Conservation (phyloP, 2,888 invertebrate genomes). For the Sarcophaga subvicina region DNA sequence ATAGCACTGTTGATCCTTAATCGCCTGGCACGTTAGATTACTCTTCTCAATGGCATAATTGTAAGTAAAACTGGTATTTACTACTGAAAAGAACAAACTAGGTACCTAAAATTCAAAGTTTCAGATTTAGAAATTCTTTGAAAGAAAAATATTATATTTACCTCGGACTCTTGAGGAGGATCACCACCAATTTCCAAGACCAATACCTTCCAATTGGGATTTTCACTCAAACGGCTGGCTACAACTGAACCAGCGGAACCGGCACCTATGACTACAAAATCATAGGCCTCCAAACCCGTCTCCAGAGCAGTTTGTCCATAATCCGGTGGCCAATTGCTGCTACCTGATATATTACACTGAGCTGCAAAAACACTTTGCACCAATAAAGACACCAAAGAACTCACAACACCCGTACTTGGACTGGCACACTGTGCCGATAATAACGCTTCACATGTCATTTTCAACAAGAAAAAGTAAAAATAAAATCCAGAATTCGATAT, state of each 20-base stretch:
- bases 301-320: conserved; percentile 74
- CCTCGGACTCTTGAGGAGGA: conserved; percentile 81
- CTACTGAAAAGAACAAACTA: conserved; percentile 71
- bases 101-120: conserved; percentile 72
- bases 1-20: conserved; percentile 78
- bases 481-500: not conserved
- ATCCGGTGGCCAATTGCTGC: conserved; percentile 84
- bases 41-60: conserved; percentile 76
- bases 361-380: conserved; percentile 84
- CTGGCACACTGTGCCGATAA: conserved; percentile 69
- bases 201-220: conserved; percentile 81
- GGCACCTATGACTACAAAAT: conserved; percentile 82
- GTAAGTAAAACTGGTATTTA: conserved; percentile 74
- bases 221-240: conserved; percentile 82
- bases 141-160: conserved; percentile 58
- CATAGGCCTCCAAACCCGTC: conserved; percentile 78
- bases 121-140: conserved; percentile 71
- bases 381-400: conserved; percentile 83
- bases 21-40: conserved; percentile 72
- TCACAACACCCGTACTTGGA: conserved; percentile 74
- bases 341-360: conserved; percentile 84
- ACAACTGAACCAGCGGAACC: conserved; percentile 83
- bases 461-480: not conserved
- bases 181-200: conserved; percentile 83
- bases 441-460: not conserved